Percentiles rank a stretch among this genome's conserved stretches.
These are phyloP conservation scores for Diachasmimorpha longicaudata DNA, from an alignment of 1,140 invertebrate genomes.

Conservation along the genomic window DNA sequence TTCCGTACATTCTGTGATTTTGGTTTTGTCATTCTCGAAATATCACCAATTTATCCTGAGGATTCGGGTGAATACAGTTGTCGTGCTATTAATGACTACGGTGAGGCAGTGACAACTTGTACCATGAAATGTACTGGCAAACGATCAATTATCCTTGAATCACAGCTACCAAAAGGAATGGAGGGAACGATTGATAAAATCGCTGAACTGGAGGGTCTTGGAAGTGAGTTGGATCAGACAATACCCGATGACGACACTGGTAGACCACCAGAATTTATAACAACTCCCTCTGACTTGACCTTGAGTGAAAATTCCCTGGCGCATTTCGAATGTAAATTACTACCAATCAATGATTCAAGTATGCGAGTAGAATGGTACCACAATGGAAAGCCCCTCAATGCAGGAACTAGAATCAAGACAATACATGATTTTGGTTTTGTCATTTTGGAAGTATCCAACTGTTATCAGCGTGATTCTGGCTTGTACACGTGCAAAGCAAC, in stretches of 20 bases:
- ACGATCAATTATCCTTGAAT: slow-evolving; percentile 89
- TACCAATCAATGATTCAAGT: slow-evolving; percentile 89
- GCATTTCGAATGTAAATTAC: slow-evolving; percentile 90
- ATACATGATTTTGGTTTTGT: slow-evolving; percentile 95
- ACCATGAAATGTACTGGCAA: slow-evolving; percentile 90
- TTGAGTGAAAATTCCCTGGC: slow-evolving; percentile 89
- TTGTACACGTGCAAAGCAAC: slow-evolving; percentile 91
- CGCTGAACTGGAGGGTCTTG: slow-evolving; percentile 88
- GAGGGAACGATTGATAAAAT: slow-evolving; percentile 92
- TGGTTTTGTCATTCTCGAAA: slow-evolving; percentile 92
- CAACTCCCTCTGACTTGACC: slow-evolving; percentile 82
- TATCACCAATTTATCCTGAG: slow-evolving; percentile 93
- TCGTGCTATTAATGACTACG: slow-evolving; percentile 87
- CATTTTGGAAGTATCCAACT: slow-evolving; percentile 87
- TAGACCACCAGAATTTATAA: slow-evolving; percentile 91
- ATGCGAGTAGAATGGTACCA: slow-evolving; percentile 97
- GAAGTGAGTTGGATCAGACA: slow-evolving; percentile 67
- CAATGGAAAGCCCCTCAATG: slow-evolving; percentile 87
- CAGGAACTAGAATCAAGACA: slow-evolving; percentile 87
- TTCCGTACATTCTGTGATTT: slow-evolving; percentile 96
- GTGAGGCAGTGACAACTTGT: slow-evolving; percentile 92
- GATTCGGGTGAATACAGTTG: slow-evolving; percentile 94
- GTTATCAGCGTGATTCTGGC: slow-evolving; percentile 87
- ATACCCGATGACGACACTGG: slow-evolving; percentile 82
- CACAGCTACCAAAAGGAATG: slow-evolving; percentile 91